These are phyloP conservation scores for Neodiprion virginianus DNA, from an alignment of 1,140 invertebrate genomes.

Conservation along the genomic window DNA sequence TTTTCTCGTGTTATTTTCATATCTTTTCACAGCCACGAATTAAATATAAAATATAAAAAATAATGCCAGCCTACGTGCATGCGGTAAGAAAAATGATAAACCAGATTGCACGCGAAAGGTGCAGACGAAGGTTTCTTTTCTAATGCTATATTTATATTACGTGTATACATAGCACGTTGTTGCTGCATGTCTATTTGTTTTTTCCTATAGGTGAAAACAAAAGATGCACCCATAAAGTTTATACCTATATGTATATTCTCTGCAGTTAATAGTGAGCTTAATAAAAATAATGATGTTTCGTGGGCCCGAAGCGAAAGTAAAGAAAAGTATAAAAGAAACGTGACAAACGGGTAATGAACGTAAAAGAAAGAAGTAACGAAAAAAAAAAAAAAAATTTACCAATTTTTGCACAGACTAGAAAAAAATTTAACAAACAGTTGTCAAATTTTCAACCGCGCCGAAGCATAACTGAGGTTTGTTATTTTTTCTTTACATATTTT, in stretches of 20 bases:
- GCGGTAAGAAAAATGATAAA: no score
- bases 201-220: no score
- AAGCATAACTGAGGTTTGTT: no score
- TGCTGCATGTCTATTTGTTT: no score
- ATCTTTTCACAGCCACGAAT: not conserved
- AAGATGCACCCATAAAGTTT: no score
- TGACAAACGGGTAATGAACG: not conserved
- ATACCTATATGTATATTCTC: conserved; percentile 45
- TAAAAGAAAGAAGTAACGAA: not conserved
- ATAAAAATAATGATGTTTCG: conserved; percentile 53
- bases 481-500: no score
- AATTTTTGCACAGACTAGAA: not conserved
- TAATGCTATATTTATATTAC: no score
- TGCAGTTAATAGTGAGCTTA: conserved; percentile 65
- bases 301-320: conserved; percentile 29
- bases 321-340: conserved; percentile 12
- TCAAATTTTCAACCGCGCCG: no score
- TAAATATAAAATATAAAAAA: conserved; percentile 16
- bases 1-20: not conserved
- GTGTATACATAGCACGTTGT: no score
- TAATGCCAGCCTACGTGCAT: conserved; percentile 11
- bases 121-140: no score
- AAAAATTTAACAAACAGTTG: no score
- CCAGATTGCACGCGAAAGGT: no score
- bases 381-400: not conserved